Base-by-base conservation (phyloP, 2,797 vertebrate genomes). In the Phataginus tetradactyla region DNA sequence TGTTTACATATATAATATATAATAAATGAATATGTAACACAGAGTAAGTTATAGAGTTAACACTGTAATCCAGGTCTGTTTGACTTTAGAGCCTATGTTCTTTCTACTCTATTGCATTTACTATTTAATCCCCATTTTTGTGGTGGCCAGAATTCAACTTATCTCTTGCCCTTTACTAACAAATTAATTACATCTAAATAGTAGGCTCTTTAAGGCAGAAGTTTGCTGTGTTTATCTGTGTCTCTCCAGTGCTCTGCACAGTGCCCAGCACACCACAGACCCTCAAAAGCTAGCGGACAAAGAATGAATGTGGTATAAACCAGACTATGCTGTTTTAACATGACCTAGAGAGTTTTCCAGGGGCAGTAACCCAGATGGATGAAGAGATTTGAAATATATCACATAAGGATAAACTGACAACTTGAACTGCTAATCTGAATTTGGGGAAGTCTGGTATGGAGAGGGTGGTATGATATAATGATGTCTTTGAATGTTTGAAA, bases 401-500 rank as follows among this genome's bases (percentile, higher is more conserved):
- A 80, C 20, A 11, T 66, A n/a, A 55, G 42, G 32, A 68, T 84
- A 74, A 51, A 39, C 18, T 2, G 49, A 57, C 29, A 55, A 53
- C 68, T 86, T 80, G 80, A 87, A 87, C 11, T 77, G n/a, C 37
- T 81, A 57, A 15, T 45, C 37, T 95, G 57, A 94, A 14, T 71
- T 45, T 83, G 61, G 69, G 75, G n/a, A 39, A 37, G 23, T 88
- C 79, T 93, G 9, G 45, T 45, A 37, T 80, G 6, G 57, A 20
- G 49, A 89, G 25, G 20, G 14, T 85, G 15, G 29, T n/a, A 39
- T 77, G 51, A 72, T 15, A 25, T 32, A 14, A 81, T 81, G 14
- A 81, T 53, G 21, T 64, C 69, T 93, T 85, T 95, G 27, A 91
- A 61, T 79, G 69, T 80, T 94, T 88, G 25, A 71, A 89, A 85